Evolutionary conservation across 2,888 invertebrate species (phyloP).

Genomic region (Scrobipalpa costella): DNA sequence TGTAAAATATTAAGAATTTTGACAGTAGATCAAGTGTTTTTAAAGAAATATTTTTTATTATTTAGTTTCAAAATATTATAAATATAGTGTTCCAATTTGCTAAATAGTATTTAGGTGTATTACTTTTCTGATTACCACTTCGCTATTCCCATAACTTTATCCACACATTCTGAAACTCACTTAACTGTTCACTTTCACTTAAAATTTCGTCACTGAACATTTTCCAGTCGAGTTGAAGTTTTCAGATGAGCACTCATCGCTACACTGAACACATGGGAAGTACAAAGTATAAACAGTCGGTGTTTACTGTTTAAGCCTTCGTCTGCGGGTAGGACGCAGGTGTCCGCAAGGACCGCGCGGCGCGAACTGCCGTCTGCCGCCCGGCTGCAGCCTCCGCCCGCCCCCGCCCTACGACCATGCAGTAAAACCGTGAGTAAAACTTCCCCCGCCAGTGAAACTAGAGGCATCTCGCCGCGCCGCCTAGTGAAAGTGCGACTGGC

Average conservation of each 20-base stretch:
- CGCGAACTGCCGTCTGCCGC: background rate
- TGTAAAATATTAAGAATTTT: background rate
- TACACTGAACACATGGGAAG: constrained; percentile 4
- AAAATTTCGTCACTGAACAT: constrained; percentile 48
- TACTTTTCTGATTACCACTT: background rate
- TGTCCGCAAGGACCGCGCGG: constrained; percentile 4
- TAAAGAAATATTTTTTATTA: background rate
- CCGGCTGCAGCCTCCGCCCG: constrained; percentile 70
- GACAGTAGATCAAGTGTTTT: background rate
- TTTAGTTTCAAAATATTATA: too few species aligned
- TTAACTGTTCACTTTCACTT: constrained; percentile 48
- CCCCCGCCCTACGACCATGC: constrained; percentile 62
- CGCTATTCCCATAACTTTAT: constrained; percentile 7
- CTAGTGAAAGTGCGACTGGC: constrained; percentile 7
- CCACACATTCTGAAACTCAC: constrained; percentile 59
- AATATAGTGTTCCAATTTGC: constrained; percentile 4
- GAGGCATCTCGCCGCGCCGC: constrained; percentile 7
- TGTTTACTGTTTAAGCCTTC: background rate
- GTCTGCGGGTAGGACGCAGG: background rate
- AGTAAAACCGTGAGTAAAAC: constrained; percentile 41
- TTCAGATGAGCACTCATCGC: constrained; percentile 37
- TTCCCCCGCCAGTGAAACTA: constrained; percentile 8
- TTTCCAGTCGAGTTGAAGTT: constrained; percentile 38
- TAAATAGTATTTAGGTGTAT: background rate
- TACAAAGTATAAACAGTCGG: constrained; percentile 5